Conservation (phyloP, 2,888 invertebrate species). For the Meganola albula region DNA sequence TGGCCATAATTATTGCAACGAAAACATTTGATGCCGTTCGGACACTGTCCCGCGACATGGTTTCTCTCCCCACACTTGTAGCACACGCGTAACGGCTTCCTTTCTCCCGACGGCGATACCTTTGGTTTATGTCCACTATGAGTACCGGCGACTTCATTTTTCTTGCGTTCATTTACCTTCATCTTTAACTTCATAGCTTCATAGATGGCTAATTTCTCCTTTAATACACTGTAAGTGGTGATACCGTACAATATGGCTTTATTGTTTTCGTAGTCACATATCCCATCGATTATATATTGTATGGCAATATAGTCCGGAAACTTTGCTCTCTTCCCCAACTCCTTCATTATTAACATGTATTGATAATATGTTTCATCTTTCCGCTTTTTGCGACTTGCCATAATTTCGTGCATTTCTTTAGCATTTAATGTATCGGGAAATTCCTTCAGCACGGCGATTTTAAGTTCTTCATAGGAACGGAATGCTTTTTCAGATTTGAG, state of each 20-base stretch:
- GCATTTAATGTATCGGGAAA: constrained; percentile 7
- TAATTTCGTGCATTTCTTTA: constrained; percentile 10
- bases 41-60: too few species aligned
- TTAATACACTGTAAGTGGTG: constrained; percentile 16
- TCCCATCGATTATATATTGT: constrained; percentile 27
- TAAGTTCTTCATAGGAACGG: constrained; percentile 7
- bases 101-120: too few species aligned
- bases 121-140: too few species aligned
- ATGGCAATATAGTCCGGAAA: constrained; percentile 25
- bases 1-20: too few species aligned
- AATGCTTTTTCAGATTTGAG: constrained; percentile 2
- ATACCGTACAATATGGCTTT: constrained; percentile 24
- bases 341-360: constrained; percentile 21
- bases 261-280: constrained; percentile 13
- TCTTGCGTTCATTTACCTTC: too few species aligned
- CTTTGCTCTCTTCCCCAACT: constrained; percentile 14
- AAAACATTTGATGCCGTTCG: too few species aligned
- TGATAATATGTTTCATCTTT: constrained; percentile 11
- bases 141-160: too few species aligned
- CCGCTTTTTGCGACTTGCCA: constrained; percentile 7
- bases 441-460: constrained; percentile 1
- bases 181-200: constrained; percentile 11
- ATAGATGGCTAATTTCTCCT: constrained; percentile 23
- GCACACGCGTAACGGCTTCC: too few species aligned
- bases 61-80: too few species aligned